Evolutionary conservation across 2,113 vertebrate species (phyloP).

Genomic region (human (Homo sapiens)): GRCh38 chr4:78745001-78745500

Average conservation of each 20-base stretch:
- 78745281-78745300: neutral
- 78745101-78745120: neutral
- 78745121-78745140: neutral
- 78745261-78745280: neutral
- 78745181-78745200: neutral
- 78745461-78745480: too few species aligned
- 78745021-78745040: neutral
- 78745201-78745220: neutral
- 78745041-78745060: neutral
- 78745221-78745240: neutral
- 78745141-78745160: neutral
- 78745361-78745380: too few species aligned
- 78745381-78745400: too few species aligned
- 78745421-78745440: too few species aligned
- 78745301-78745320: too few species aligned
- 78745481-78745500: conserved; percentile 39
- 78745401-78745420: too few species aligned
- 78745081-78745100: conserved; percentile 32
- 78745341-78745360: too few species aligned
- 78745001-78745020: neutral
- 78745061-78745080: neutral
- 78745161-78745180: neutral
- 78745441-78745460: too few species aligned
- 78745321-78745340: too few species aligned
- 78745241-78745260: neutral